Percentiles rank a stretch among this genome's conserved stretches.
phyloP scores from a whole-genome alignment of 2,888 invertebrate genomes.

The Spisula subtruncata region DNA sequence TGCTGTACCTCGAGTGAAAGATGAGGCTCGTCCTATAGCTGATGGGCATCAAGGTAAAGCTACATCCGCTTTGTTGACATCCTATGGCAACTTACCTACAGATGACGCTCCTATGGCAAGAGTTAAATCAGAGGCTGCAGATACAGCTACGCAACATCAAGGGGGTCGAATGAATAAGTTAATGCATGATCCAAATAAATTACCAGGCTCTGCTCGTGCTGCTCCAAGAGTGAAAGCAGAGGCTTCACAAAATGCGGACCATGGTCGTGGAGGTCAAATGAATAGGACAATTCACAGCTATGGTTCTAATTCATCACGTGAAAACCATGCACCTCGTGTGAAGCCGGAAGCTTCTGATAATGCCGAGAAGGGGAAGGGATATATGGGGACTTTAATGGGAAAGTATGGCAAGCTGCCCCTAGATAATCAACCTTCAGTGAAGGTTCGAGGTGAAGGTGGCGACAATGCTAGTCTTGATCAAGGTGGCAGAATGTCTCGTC shows the following conservation, averaged over 20 bases:
- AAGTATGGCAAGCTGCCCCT: constrained; percentile 78
- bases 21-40: constrained; percentile 80
- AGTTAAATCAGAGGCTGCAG: constrained; percentile 77
- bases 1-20: constrained; percentile 77
- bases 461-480: constrained; percentile 79
- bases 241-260: constrained; percentile 76
- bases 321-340: constrained; percentile 73
- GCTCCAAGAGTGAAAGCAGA: constrained; percentile 80
- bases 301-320: constrained; percentile 72
- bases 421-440: constrained; percentile 75
- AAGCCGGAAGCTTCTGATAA: constrained; percentile 79
- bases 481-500: constrained; percentile 81
- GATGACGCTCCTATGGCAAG: constrained; percentile 75
- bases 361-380: constrained; percentile 80
- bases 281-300: constrained; percentile 77
- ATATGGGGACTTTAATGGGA: constrained; percentile 78
- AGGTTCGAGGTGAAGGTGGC: constrained; percentile 77
- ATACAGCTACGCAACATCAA: constrained; percentile 71
- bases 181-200: constrained; percentile 78
- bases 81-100: constrained; percentile 73
- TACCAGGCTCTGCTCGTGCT: constrained; percentile 77
- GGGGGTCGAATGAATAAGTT: constrained; percentile 81
- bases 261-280: constrained; percentile 79
- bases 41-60: constrained; percentile 75
- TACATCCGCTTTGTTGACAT: constrained; percentile 75